Evolutionary conservation across 2,888 invertebrate species (phyloP), one percentile per base, ranked within the genome.

Genomic region (Coelopa pilipes): DNA sequence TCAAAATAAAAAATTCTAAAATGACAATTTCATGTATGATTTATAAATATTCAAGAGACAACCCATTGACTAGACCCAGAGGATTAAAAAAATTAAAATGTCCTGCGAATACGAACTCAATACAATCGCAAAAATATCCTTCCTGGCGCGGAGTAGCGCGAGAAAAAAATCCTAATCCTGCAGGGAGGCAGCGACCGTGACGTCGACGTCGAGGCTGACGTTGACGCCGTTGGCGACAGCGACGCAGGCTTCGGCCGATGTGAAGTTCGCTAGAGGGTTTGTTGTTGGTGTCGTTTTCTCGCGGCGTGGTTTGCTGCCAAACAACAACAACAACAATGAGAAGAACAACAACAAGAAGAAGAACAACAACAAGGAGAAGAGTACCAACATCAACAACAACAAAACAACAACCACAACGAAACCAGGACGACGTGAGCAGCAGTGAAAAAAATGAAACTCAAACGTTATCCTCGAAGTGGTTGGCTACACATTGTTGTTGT

Each of bases 281-380:
- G 57, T 57, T 47, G 57, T 45, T 69, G 55, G 50, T 63, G 62
- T 70, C 24, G 60, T 59, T 60, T 0, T 70, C 45, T 57, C 17
- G 50, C 55, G 46, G 46, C 68, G 67, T 63, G 24, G 45, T 70
- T 70, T 62, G 62, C 50, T 63, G 47, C 62, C 62, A 24, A 63
- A 62, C 34, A 53, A 70, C 34, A 66, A 65, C 65, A 65, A 24
- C 66, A 67, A 67, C 47, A 60, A 63, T 46, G 46, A n/a, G n/a
- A 53, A 70, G 4, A 66, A 65, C 65, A 65, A 24, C 66, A 67
- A 67, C 47, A 60, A 63, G 46, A 34, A 63, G 13, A 63, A 63
- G 13, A 63, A 63, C 13, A 63, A 63, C 0, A 34, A 15, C 24
- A 34, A 15, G 45, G 13, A 13, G 12, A 63, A 63, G 13, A n/a